Conservation (phyloP, 2,888 invertebrate genomes). For the Phyllotreta striolata region DNA sequence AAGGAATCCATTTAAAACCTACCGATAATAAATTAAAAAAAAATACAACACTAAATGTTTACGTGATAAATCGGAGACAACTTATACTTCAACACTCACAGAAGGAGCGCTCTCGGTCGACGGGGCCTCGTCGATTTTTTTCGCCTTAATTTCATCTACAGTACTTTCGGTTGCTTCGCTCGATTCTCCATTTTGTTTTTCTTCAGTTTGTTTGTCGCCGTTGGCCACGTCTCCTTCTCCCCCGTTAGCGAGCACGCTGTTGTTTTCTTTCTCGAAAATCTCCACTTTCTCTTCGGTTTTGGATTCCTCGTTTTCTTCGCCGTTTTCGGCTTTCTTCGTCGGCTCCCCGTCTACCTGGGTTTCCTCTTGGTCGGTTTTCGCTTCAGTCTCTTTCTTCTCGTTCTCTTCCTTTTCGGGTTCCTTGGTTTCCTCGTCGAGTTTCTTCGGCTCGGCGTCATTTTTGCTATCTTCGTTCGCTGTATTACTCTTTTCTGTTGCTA, state of each 20-base stretch:
- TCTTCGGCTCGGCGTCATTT: constrained; percentile 32
- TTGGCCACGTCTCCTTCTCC: constrained; percentile 37
- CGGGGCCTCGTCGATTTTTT: constrained; percentile 62
- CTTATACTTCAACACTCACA: constrained; percentile 50
- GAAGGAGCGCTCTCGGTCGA: constrained; percentile 44
- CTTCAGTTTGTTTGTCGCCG: constrained; percentile 36
- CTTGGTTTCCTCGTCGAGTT: constrained; percentile 35
- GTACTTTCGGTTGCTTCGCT: constrained; percentile 40
- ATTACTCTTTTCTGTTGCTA: constrained; percentile 18
- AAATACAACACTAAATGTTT: constrained; percentile 20
- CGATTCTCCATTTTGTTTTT: constrained; percentile 44
- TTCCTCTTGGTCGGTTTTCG: constrained; percentile 18
- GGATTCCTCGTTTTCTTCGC: constrained; percentile 10
- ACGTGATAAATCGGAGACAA: constrained; percentile 6
- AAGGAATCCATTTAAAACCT: constrained; percentile 21
- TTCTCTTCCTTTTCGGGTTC: constrained; percentile 15
- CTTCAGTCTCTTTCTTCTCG: constrained; percentile 39
- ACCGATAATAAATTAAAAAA: constrained; percentile 31
- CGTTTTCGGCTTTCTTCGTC: constrained; percentile 4
- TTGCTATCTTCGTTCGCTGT: constrained; percentile 30
- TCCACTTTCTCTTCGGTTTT: constrained; percentile 44
- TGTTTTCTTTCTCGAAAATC: constrained; percentile 57
- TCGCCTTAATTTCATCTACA: constrained; percentile 65
- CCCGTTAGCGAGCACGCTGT: constrained; percentile 57
- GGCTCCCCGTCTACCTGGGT: constrained; percentile 45